Percentiles rank a stretch among this genome's conserved stretches.
Evolutionary conservation across 2,888 invertebrate species (phyloP).

Genomic region (Hypercompe scribonia): DNA sequence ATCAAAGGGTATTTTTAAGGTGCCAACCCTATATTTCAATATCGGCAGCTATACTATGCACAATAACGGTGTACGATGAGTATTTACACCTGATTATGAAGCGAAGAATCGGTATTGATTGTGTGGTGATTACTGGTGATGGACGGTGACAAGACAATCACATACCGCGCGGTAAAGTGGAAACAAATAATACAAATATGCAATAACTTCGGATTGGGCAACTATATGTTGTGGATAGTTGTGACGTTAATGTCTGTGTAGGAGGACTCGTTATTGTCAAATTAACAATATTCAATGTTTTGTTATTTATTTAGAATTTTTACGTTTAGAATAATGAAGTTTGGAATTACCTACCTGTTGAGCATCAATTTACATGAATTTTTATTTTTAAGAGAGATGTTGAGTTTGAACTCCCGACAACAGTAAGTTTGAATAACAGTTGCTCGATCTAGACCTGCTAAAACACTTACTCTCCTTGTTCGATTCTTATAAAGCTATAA

Average conservation of each 20-base stretch:
- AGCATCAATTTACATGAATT: neutral
- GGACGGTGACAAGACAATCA: slow-evolving; percentile 24
- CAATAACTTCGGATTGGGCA: slow-evolving; percentile 6
- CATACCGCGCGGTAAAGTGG: slow-evolving; percentile 15
- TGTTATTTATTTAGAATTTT: neutral
- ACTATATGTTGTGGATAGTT: neutral
- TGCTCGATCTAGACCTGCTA: no score
- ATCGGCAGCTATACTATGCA: slow-evolving; percentile 4
- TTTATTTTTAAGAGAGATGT: neutral
- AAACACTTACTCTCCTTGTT: no score
- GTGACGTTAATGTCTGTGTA: slow-evolving; percentile 3
- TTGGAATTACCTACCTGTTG: neutral
- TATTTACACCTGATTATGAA: slow-evolving; percentile 21
- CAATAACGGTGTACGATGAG: slow-evolving; percentile 2
- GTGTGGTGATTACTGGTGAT: slow-evolving; percentile 19
- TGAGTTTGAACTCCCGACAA: no score
- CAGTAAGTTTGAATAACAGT: neutral
- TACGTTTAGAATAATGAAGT: neutral
- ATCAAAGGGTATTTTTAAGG: neutral
- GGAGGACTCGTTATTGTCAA: neutral
- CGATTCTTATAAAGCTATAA: no score
- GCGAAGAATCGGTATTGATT: slow-evolving; percentile 22
- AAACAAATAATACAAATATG: slow-evolving; percentile 11
- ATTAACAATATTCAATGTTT: neutral
- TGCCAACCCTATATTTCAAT: neutral